Conservation (phyloP, 2,113 vertebrate species). For the Phaethon lepturus region DNA sequence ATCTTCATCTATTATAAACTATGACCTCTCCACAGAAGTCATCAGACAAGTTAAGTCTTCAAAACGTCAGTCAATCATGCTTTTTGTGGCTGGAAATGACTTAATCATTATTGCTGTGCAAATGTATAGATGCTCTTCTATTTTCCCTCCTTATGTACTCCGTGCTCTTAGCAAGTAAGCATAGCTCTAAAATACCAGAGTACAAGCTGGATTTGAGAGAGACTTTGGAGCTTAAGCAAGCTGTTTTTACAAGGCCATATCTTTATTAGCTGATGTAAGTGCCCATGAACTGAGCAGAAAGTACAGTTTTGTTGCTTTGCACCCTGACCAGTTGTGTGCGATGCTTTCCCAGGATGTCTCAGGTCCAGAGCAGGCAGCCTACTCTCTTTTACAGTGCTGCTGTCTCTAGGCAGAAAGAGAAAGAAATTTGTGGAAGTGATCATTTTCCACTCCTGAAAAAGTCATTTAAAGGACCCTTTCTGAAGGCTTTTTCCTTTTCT, state of each 20-base stretch:
- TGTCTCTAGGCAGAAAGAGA: background rate
- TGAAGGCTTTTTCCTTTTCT: background rate
- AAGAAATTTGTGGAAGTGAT: background rate
- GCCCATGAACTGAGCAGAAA: background rate
- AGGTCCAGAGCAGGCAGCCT: background rate
- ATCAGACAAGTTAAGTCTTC: background rate
- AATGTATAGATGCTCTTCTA: background rate
- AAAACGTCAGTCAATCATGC: background rate
- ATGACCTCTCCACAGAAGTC: background rate
- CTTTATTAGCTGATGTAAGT: background rate
- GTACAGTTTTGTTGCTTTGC: background rate
- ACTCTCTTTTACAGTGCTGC: background rate
- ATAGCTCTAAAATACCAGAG: background rate
- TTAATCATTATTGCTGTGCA: background rate
- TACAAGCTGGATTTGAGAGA: background rate
- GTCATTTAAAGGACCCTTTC: background rate
- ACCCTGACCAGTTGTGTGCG: background rate
- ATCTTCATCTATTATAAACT: background rate
- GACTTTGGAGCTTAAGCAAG: background rate
- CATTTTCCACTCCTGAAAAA: background rate
- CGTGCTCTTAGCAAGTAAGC: background rate
- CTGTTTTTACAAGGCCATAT: background rate
- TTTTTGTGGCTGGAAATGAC: background rate
- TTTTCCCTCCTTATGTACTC: background rate
- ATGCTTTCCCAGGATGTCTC: background rate